These are phyloP conservation scores for Danio rerio DNA, from an alignment of 2,113 vertebrate species.

Conservation along the genomic window DNA sequence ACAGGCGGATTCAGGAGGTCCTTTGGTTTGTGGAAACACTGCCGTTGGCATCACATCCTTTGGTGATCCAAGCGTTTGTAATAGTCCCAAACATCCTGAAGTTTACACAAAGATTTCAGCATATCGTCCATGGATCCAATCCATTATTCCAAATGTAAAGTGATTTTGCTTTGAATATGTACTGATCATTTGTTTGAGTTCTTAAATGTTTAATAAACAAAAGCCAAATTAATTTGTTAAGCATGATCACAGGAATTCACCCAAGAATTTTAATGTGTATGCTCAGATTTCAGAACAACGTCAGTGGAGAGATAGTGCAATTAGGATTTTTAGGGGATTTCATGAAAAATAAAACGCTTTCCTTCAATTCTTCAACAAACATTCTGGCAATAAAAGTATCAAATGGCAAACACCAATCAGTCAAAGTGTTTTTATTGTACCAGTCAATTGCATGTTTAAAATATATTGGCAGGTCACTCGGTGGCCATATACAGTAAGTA, in stretches of 20 bases:
- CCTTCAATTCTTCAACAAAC: not conserved
- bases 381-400: not conserved
- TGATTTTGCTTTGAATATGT: not conserved
- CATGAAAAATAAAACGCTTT: not conserved
- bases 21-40: not conserved
- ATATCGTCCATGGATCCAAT: conserved; percentile 26
- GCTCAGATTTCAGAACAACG: too few species aligned
- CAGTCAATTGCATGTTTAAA: too few species aligned
- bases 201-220: too few species aligned
- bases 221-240: too few species aligned
- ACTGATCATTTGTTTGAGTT: too few species aligned
- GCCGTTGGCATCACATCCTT: conserved; percentile 41
- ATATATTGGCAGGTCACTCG: too few species aligned
- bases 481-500: too few species aligned
- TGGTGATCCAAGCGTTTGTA: not conserved
- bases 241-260: too few species aligned
- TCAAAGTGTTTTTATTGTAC: not conserved
- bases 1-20: conserved; percentile 51
- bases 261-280: too few species aligned
- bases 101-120: conserved; percentile 34
- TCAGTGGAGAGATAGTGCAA: too few species aligned
- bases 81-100: not conserved
- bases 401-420: not conserved
- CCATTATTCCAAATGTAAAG: not conserved
- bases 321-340: too few species aligned